Evolutionary conservation across 2,888 invertebrate genomes (phyloP).

Genomic region (Ormyrus rosae): DNA sequence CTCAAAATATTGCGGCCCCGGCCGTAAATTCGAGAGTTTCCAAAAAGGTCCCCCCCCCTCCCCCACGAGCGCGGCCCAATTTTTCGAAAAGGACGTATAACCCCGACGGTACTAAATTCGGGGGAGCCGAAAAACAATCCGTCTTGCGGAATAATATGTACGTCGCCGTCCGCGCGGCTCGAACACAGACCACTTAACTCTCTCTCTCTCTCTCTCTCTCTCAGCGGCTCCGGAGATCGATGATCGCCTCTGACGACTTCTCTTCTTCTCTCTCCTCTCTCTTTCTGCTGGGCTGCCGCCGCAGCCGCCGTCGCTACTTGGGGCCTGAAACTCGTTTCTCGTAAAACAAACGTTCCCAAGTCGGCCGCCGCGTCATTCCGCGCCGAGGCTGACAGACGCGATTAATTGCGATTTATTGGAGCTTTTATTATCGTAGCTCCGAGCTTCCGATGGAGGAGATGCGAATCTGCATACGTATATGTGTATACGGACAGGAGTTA

Average conservation of each 20-base stretch:
- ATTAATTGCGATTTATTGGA: conserved; percentile 56
- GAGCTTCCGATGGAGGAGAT: background rate
- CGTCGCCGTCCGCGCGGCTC: too few species aligned
- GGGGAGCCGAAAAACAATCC: too few species aligned
- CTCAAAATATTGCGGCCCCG: too few species aligned
- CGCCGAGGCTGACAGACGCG: conserved; percentile 37
- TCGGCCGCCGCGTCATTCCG: conserved; percentile 17
- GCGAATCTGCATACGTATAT: too few species aligned
- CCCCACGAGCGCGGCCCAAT: too few species aligned
- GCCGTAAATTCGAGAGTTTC: too few species aligned
- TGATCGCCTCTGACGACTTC: background rate
- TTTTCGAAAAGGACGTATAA: too few species aligned
- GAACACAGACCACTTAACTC: too few species aligned
- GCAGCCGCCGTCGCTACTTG: background rate
- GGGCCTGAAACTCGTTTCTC: conserved; percentile 44
- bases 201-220: background rate
- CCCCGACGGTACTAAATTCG: too few species aligned
- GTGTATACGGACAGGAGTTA: too few species aligned
- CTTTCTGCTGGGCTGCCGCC: background rate
- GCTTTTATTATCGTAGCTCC: conserved; percentile 43
- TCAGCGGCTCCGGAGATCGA: conserved; percentile 6
- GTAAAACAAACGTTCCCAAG: conserved; percentile 46
- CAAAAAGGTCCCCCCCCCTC: too few species aligned
- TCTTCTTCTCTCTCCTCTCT: background rate
- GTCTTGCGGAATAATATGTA: too few species aligned